Evolutionary conservation across 2,888 invertebrate genomes (phyloP), one percentile per base, ranked within the genome.

Genomic region (Heteropelma amictum): DNA sequence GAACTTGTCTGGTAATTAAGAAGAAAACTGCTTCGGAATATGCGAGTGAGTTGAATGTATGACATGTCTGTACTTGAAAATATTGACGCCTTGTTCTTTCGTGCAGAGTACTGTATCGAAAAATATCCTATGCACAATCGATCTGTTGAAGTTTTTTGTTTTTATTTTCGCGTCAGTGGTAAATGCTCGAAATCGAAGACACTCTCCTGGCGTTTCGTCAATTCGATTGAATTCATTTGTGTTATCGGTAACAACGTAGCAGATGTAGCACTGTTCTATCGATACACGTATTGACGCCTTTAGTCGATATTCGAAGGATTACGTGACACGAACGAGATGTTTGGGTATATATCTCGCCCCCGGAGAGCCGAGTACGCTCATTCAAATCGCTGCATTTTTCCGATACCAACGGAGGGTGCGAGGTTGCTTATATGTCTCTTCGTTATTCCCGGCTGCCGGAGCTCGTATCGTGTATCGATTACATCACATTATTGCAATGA

Each of bases 231-330:
- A 14, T 38, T 72, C 49, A 19, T 33, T 65, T 72, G 49, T 47
- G 53, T 54, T 53, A 63, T 56, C 70, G 14, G 49, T 49, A 53
- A 49, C 35, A 40, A 47, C 54, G 38, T 12, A 19, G 42, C 6
- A 30, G 42, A 30, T 33, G 19, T 10, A 19, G 8, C 21, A 47
- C 47, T 5, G n/a, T 47, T 47, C 47, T 3, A 26, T 40, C 53
- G 28, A 47, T 56, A 23, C 49, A 14, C 12, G 42, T 26, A 56
- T 1, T 5, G 5, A 12, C 42, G 30, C 12, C 14, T 51, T 19
- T 12, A 56, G 42, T 73, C 69, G 65, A 72, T 74, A 74, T 74
- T 74, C 70, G 35, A 68, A 63, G 70, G 63, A 77, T 71, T 77
- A 67, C 67, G 63, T 71, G 58, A 63, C 58, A 33, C 61, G 60